Base-by-base conservation (phyloP, 2,888 invertebrate genomes). In the Saturnia japonica region DNA sequence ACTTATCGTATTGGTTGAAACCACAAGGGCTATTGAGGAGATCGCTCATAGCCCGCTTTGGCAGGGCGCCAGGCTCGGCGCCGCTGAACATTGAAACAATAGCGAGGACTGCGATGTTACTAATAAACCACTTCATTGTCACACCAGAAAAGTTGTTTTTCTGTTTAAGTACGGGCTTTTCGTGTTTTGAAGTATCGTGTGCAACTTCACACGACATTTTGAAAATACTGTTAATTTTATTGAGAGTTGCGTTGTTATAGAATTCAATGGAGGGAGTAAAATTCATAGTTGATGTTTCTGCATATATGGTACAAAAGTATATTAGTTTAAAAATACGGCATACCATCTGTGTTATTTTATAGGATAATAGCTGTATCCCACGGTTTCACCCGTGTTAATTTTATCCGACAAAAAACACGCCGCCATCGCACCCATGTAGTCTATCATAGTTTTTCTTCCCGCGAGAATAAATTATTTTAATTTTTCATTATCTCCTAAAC, bases 1-100 rank as follows among this genome's bases (percentile, higher is more conserved):
- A 60, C 28, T 57, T 28, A 88, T 87, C 73, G 83, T 80, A 87
- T 88, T 80, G 90, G 88, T 91, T 92, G 91, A 93, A 91, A 91
- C 91, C 90, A 88, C 89, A 86, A 86, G 88, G 84, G 86, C 89
- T 91, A 90, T 91, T 89, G 90, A 86, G 88, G 78, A 87, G 84
- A 87, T 91, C 88, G 91, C 88, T 91, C 88, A 89, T 86, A 88
- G 88, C 85, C 85, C 84, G 88, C 84, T 82, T 86, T 93, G 93
- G 93, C 91, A 75, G 16, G 2, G 51, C 70, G 88, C 93, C 93
- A 93, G 85, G 71, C 74, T 72, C 80, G 80, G 82, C 80, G 84
- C 85, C 84, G 83, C 77, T 71, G 78, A 80, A 82, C 80, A 76
- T 76, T 57, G 73, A 71, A 80, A 82, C 87, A 87, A 87, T 86